A percentile compares a stretch with the other conserved stretches of the same genome.
Conservation (phyloP, 2,888 invertebrate genomes). For the Dorcus hopei region DNA sequence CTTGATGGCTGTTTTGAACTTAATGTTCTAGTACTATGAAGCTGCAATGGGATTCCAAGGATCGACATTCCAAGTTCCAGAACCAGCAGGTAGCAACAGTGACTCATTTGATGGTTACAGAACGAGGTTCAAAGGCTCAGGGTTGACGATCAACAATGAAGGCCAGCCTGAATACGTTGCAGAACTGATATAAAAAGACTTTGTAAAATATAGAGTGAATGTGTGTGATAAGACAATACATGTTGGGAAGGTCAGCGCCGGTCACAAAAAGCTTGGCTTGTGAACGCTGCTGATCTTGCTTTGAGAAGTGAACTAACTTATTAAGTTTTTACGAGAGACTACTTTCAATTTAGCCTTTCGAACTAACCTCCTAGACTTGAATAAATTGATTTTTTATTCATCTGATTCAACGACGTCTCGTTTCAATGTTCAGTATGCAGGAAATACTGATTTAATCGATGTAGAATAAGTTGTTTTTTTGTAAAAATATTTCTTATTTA, state of each 20-base stretch:
- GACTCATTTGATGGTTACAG: conserved; percentile 48
- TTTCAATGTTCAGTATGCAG: background rate
- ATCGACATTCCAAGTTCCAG: conserved; percentile 72
- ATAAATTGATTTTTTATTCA: background rate
- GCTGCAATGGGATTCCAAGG: conserved; percentile 65
- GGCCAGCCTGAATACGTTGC: conserved; percentile 61
- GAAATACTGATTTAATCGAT: background rate
- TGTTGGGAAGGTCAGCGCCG: conserved; percentile 12
- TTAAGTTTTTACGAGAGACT: too few relatives aligned
- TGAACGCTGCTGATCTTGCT: background rate
- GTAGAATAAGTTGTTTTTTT: background rate
- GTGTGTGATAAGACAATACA: conserved; percentile 33
- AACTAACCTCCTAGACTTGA: too few relatives aligned
- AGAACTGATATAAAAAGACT: conserved; percentile 53
- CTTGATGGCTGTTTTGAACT: background rate
- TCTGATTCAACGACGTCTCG: background rate
- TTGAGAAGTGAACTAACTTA: too few relatives aligned
- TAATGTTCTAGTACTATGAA: conserved; percentile 55
- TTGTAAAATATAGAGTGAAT: conserved; percentile 15
- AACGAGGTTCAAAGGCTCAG: conserved; percentile 46
- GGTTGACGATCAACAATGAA: conserved; percentile 54
- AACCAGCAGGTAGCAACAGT: conserved; percentile 51
- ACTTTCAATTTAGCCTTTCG: too few relatives aligned
- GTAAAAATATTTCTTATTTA: background rate
- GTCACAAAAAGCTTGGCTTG: background rate